Base-by-base conservation (phyloP, 92 coral and sea anemone genomes). In the Virgularia gustaviana region DNA sequence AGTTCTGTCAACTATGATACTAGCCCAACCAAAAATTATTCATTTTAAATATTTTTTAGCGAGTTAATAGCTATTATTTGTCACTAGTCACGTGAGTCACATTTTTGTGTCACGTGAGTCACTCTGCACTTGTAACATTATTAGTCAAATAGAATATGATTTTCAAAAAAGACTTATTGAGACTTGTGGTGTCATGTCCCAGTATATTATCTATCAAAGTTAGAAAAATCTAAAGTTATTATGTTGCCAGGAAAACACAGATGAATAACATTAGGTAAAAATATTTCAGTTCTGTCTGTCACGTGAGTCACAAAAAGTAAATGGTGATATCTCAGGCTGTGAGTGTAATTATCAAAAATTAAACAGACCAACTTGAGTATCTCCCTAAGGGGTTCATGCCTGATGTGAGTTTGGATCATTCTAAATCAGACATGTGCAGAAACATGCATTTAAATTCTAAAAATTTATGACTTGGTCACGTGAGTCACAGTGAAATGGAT, bases 81-180 rank as follows among this genome's bases (percentile, higher is more conserved):
- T 62, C 80, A 75, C 80, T 75, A 55, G 81, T 77, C 75, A 63
- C 74, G 57, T 77, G 81, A 65, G 81, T 77, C 75, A 77, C 81
- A 65, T 76, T 76, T 76, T 76, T 70, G 47, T 76, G 81, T 76
- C 79, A 75, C 70, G 72, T 60, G 71, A 63, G 75, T 76, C 72
- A 75, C 72, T 33, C 42, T 36, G 45, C n/a, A 59, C 44, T 74
- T 59, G 72, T 59, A 32, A 15, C 24, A 44, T 57, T 59, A 30
- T 41, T 34, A 41, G 53, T 57, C 49, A 47, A 75, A 75, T 54
- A 24, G 47, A 42, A 62, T 41, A 51, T 73, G 22, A 75, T 75
- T 75, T 61, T 42, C 11, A 55, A 29, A 61, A n/a, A 75, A 75
- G 44, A 33, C 43, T 53, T 34, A n/a, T 71, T 71, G 37, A 44